Conservation (phyloP, 2,113 vertebrate species). For the Agapornis roseicollis region DNA sequence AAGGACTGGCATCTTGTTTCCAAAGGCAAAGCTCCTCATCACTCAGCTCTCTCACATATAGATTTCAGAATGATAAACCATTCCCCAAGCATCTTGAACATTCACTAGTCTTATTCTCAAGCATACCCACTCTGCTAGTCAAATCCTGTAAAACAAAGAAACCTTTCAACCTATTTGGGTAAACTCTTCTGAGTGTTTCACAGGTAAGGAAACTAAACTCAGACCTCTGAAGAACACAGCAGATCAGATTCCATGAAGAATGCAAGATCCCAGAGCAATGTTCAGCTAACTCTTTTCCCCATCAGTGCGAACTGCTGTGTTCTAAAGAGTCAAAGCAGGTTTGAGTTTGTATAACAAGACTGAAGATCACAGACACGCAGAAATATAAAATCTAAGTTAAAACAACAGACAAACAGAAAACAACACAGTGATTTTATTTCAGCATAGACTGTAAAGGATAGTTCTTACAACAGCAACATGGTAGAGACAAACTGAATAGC, state of each 20-base stretch:
- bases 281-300: neutral
- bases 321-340: neutral
- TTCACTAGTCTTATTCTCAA: neutral
- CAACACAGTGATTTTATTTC: neutral
- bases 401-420: neutral
- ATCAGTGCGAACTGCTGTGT: neutral
- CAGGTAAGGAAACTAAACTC: neutral
- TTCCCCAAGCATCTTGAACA: neutral
- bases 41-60: neutral
- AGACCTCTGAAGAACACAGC: neutral
- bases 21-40: neutral
- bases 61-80: neutral
- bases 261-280: neutral
- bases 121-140: neutral
- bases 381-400: neutral
- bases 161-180: neutral
- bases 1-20: neutral
- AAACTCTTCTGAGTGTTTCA: neutral
- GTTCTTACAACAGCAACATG: neutral
- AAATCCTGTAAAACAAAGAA: neutral
- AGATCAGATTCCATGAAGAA: neutral
- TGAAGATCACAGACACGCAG: neutral
- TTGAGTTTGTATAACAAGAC: neutral
- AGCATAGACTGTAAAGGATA: neutral
- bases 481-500: neutral